Base-by-base conservation (phyloP, 2,797 vertebrate species). In the Tapera naevia region DNA sequence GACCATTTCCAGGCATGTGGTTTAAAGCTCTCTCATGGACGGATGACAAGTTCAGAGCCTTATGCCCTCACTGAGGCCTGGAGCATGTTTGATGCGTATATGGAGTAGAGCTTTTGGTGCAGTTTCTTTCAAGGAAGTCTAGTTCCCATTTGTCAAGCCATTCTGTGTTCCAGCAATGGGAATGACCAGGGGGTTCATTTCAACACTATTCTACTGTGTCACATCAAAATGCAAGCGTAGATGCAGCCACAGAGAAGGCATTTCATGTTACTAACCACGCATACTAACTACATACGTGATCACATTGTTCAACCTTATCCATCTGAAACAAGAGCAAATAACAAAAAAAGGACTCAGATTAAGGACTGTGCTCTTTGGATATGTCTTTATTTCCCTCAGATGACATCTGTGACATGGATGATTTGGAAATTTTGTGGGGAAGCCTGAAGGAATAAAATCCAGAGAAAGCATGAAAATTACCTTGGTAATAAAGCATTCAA, bases 21-120 rank as follows among this genome's bases (percentile, higher is more conserved):
- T 88, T 90, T 75, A 76, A 90, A 96, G 70, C 35, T 75, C 32
- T 93, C 25, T 89, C 67, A 93, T 28, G 69, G 89, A 87, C 1
- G 0, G 56, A 67, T 76, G 51, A 16, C 33, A 51, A 62, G 81
- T 75, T 86, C 84, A 84, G 71, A 70, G 54, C 54, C 37, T 75
- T 61, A 16, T 51, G 50, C 15, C 17, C 41, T 73, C 50, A 41
- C 0, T 50, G 76, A 72, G 60, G 80, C n/a, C 48, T 64, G 67
- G 28, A 57, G 10, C 32, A 27, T 15, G 13, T 82, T 61, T 71
- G 35, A 51, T 53, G n/a, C 1, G 1, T 56, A 73, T 30, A 15
- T 84, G 43, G 66, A 83, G 27, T 1, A 43, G 50, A 72, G 54
- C 5, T 83, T 83, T 69, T 65, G 33, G 57, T 24, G 33, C 25